Evolutionary conservation across 2,797 vertebrate species (phyloP), one percentile per base, ranked within the genome.

Genomic region (Tachyglossus aculeatus): DNA sequence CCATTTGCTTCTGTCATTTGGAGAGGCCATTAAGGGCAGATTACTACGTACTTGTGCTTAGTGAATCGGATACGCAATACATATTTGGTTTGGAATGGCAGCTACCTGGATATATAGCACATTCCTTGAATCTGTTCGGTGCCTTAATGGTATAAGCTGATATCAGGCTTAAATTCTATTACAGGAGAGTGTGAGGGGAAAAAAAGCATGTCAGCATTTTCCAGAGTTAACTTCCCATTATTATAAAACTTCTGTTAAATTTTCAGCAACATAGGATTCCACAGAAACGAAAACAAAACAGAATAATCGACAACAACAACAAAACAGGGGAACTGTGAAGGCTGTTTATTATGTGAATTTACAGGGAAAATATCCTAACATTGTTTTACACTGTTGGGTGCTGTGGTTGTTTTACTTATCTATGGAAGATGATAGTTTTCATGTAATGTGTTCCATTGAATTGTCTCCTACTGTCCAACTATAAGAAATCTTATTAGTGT

Each of bases 11-110:
- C 86, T 77, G 83, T 76, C 84, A 74, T 87, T 79, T 81, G 65
- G 88, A 82, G 86, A 75, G 53, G 67, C 71, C 86, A 83, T 89
- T 90, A 91, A 89, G 85, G 74, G 83, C 75, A 89, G 72, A 81
- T 77, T 69, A 83, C 62, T 85, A 64, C 52, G 45, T 73, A 80
- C 68, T 87, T 87, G 61, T 58, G 55, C 45, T 86, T 83, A 77
- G 37, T 62, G 70, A 87, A 53, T 81, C 50, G 18, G 27, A 76
- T 21, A 73, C 59, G 41, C 75, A 83, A 85, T 43, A 62, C 0
- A 12, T 71, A 79, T 70, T 88, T 87, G 74, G 64, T 84, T 92
- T 86, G 66, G 47, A 56, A 81, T 57, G 65, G 61, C 77, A 88
- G 76, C 67, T 83, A 64, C 40, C 71, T 77, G 63, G 69, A 81